Conservation (phyloP, 2,888 invertebrate genomes). For the Megastigmus dorsalis region DNA sequence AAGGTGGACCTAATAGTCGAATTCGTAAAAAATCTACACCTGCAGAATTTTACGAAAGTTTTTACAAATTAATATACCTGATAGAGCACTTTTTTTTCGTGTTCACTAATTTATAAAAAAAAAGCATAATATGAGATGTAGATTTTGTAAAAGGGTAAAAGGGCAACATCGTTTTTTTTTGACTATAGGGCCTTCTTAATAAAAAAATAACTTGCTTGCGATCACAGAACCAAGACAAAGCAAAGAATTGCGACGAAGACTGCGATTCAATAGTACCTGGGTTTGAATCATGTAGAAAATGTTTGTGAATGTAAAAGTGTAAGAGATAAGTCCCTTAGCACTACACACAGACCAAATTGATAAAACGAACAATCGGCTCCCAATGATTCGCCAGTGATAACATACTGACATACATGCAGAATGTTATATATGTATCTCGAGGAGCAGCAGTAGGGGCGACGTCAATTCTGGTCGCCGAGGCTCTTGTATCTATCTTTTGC, state of each 20-base stretch:
- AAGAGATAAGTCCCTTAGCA: background rate
- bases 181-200: background rate
- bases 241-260: background rate
- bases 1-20: constrained; percentile 7
- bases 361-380: constrained; percentile 20
- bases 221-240: background rate
- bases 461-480: background rate
- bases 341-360: background rate
- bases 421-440: constrained; percentile 5
- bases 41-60: background rate
- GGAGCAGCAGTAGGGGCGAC: background rate
- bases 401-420: constrained; percentile 9
- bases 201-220: constrained; percentile 2
- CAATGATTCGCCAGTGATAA: constrained; percentile 31
- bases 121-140: background rate
- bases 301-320: constrained; percentile 2
- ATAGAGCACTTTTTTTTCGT: too few relatives aligned
- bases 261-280: background rate
- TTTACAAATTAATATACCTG: too few relatives aligned
- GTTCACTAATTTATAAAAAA: constrained; percentile 20
- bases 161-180: constrained; percentile 7
- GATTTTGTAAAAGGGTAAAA: background rate
- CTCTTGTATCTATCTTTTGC: constrained; percentile 17
- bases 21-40: too few relatives aligned
- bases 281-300: background rate